Evolutionary conservation across 2,113 vertebrate genomes (phyloP), one percentile per base, ranked within the genome.

Genomic region (Dendropsophus ebraccatus): DNA sequence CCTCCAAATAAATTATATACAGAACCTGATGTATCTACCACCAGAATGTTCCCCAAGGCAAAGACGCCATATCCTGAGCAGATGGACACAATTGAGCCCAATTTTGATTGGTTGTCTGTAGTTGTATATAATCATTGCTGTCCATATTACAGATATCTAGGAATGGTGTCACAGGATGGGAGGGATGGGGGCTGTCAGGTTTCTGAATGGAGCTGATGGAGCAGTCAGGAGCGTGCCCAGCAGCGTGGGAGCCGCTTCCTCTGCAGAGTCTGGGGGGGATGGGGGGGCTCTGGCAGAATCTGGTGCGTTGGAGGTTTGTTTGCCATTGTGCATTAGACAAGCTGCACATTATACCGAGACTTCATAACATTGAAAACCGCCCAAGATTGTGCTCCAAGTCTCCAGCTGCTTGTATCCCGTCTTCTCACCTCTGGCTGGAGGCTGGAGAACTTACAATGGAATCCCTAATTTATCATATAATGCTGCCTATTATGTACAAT

Each of bases 271-370:
- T 25, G 47, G 28, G 25, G 25, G 76, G 47, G 21, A 4, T 6
- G 1, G 14, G 21, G 73, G 73, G 45, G 45, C 12, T 25, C 81
- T 45, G n/a, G 19, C 25, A 17, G n/a, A 47, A 70, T 58, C 69
- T 41, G 50, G 2, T 45, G 82, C 82, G 82, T 84, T 74, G 82
- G 82, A 47, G 82, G 67, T 21, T 60, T 84, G 70, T 84, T 84
- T 83, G 67, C 37, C 72, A 37, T 56, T 1, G 25, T 21, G 21
- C 16, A 65, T 28, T 37, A 75, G 70, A 28, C 30, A 67, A 49
- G 7, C 49, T 54, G 32, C 30, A 16, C 16, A 6, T 41, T 47
- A 41, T 47, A 49, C 14, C 5, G 19, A 69, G 62, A 17, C 11
- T 16, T 56, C 50, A 83, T 23, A 83, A 83, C 82, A 83, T 74